Percentiles rank a stretch among this genome's conserved stretches.
These are phyloP conservation scores for Acanthiza pusilla DNA, from an alignment of 2,797 vertebrate genomes.

Conservation along the genomic window DNA sequence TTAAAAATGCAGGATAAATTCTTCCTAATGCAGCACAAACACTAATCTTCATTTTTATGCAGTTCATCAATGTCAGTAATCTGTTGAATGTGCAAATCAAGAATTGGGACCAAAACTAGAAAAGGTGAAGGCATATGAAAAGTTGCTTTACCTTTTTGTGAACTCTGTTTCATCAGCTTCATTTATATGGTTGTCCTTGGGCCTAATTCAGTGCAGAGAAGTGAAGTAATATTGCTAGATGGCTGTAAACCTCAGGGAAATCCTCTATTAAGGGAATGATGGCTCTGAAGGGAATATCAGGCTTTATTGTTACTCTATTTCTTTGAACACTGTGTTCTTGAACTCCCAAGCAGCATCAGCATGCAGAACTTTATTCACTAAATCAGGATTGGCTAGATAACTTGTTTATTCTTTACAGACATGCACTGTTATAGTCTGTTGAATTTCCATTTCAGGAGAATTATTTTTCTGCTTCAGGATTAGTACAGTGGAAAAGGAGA, in stretches of 20 bases:
- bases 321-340: not conserved
- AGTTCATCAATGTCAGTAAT: not conserved
- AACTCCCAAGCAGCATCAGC: not conserved
- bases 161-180: not conserved
- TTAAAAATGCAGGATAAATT: not conserved
- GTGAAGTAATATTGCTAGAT: constrained; percentile 1
- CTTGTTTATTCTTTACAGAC: not conserved
- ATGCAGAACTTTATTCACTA: not conserved
- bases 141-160: not conserved
- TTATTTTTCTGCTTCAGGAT: not conserved
- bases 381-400: not conserved
- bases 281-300: not conserved
- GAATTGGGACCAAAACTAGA: not conserved
- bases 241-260: constrained; percentile 42
- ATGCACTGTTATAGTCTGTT: not conserved
- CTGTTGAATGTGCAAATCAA: not conserved
- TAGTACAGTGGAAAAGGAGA: not conserved
- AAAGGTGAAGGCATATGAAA: not conserved
- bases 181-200: not conserved
- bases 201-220: not conserved
- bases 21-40: not conserved
- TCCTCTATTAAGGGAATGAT: not conserved
- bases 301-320: not conserved
- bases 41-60: not conserved
- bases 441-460: not conserved